phyloP scores from a whole-genome alignment of 1,140 invertebrate genomes.

The Anastrepha obliqua region DNA sequence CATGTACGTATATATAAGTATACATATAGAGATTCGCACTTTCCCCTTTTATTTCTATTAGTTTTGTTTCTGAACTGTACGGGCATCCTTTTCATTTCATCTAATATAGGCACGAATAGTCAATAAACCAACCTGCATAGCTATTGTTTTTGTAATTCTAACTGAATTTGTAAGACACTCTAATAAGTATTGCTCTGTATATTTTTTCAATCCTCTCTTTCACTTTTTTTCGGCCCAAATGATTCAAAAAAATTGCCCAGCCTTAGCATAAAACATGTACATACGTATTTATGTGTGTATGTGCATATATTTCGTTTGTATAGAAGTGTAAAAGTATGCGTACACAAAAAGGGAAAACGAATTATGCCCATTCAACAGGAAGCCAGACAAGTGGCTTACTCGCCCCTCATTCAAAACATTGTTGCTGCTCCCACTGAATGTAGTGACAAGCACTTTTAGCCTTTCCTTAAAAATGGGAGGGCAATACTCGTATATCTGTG shows the following conservation, averaged over 20 bases:
- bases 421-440: background rate
- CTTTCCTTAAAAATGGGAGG: background rate
- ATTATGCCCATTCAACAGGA: conserved; percentile 49
- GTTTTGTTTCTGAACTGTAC: no score
- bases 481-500: background rate
- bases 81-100: no score
- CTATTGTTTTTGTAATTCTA: background rate
- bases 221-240: background rate
- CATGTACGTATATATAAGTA: no score
- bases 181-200: no score
- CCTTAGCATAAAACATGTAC: no score
- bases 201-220: background rate
- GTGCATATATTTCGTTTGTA: background rate
- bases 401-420: background rate
- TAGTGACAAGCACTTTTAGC: background rate
- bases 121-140: background rate
- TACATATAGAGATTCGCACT: no score
- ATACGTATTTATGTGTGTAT: no score
- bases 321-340: background rate
- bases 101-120: no score
- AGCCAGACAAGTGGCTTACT: conserved; percentile 45
- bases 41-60: no score
- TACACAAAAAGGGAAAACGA: conserved; percentile 43
- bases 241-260: background rate
- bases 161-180: background rate